Conservation (phyloP, 1,140 invertebrate genomes). For the Pristionchus pacificus region DNA sequence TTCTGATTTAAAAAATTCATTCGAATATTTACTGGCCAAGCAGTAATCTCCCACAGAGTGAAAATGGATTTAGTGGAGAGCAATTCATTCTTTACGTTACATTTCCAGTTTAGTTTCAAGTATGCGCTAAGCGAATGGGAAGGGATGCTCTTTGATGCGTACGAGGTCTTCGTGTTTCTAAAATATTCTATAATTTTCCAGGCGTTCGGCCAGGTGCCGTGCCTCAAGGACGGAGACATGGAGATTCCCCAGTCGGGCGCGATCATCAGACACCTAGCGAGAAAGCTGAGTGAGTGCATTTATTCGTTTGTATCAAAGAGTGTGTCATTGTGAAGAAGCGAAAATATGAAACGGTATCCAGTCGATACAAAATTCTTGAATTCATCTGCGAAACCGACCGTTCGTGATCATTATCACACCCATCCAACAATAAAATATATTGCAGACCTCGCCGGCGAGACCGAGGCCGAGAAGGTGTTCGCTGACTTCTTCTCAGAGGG, state of each 20-base stretch:
- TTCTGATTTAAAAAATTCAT: not conserved
- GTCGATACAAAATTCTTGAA: not conserved
- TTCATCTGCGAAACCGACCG: not conserved
- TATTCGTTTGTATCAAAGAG: not conserved
- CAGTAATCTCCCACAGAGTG: not conserved
- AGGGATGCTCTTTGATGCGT: no score
- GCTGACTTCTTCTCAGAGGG: constrained; percentile 45
- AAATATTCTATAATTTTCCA: constrained; percentile 31
- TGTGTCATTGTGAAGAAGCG: no score
- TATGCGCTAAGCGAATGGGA: no score
- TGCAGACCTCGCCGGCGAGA: constrained; percentile 12
- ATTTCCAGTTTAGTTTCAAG: no score
- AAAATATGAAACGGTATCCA: not conserved
- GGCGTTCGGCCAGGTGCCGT: constrained; percentile 56
- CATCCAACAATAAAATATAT: not conserved
- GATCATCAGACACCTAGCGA: constrained; percentile 54
- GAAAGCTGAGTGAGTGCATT: constrained; percentile 48
- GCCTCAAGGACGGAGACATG: constrained; percentile 44
- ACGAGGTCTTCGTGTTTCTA: not conserved
- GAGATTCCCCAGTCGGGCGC: constrained; percentile 54
- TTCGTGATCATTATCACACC: not conserved
- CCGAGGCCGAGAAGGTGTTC: constrained; percentile 5
- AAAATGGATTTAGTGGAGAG: no score
- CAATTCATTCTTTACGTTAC: no score
- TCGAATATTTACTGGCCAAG: not conserved